Evolutionary conservation across 2,888 invertebrate species (phyloP).

Genomic region (Tetramorium bicarinatum): DNA sequence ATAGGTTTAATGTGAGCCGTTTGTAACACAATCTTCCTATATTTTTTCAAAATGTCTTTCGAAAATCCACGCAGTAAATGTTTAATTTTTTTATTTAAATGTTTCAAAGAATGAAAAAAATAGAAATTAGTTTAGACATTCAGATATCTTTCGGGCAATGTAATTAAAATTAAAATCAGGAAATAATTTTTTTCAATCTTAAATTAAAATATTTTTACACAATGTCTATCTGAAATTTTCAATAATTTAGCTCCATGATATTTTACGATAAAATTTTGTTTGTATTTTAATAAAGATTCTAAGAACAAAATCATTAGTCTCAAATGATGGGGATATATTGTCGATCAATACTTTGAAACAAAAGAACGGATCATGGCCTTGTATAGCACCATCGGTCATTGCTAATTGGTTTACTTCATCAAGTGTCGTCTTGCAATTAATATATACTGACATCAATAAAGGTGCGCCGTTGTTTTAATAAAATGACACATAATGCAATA

Average conservation of each 20-base stretch:
- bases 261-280: not conserved
- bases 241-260: not conserved
- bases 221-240: not conserved
- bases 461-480: conserved; percentile 63
- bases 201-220: not conserved
- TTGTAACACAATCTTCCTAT: not conserved
- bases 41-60: not conserved
- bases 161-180: not conserved
- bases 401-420: conserved; percentile 69
- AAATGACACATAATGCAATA: conserved; percentile 58
- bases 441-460: conserved; percentile 67
- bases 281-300: not conserved
- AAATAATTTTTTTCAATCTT: not conserved
- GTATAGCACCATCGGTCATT: conserved; percentile 50
- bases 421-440: conserved; percentile 71
- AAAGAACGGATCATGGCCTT: conserved; percentile 49
- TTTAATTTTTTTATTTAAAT: not conserved
- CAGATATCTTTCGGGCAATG: not conserved
- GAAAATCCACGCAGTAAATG: not conserved
- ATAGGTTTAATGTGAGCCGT: not conserved
- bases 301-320: conserved; percentile 7
- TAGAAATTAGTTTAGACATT: not conserved
- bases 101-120: not conserved
- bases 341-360: conserved; percentile 37
- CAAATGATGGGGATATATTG: not conserved